Evolutionary conservation across 2,888 invertebrate genomes (phyloP), one percentile per base, ranked within the genome.

Genomic region (Meliscaeva auricollis): DNA sequence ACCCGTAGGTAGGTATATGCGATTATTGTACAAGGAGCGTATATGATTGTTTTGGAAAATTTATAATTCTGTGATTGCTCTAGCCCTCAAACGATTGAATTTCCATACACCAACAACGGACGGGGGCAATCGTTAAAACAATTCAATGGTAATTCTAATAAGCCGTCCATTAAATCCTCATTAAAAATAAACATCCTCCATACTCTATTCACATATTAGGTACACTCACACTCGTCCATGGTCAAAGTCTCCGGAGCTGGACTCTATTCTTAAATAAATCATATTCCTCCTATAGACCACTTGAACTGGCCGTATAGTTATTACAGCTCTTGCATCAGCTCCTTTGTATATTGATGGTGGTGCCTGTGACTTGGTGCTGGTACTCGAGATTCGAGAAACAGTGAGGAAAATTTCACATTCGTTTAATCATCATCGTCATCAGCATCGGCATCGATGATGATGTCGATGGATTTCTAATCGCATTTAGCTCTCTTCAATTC

Each of bases 401-500:
- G 35, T 35, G 64, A 58, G 44, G 56, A 66, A 72, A 56, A 62
- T 72, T 69, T 85, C 70, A 79, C 75, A 80, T 76, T 84, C 79
- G 70, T 80, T 80, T 84, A 79, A 77, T 77, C 77, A 84, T 84
- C 79, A 84, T 85, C 70, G 50, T 46, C 20, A 48, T 76, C 44
- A 15, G 41, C 17, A 32, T 58, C 13, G 9, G 17, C 62, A 75
- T 72, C 35, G 73, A 70, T 50, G 50, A 52, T 62, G 75, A 85
- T 80, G 68, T 72, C 80, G 75, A 77, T 85, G 80, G 79, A 60
- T 76, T 85, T 72, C 85, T 85, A 85, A 85, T 85, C 85, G 85
- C 69, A 85, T 85, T 85, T 85, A 69, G 80, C 72, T 85, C 72
- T 85, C 85, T 85, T 85, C 76, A 77, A 81, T 85, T 81, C 76